Percentiles rank a stretch among this genome's conserved stretches.
Evolutionary conservation across 2,797 vertebrate species (phyloP).

Genomic region (Jordanella pulchra): DNA sequence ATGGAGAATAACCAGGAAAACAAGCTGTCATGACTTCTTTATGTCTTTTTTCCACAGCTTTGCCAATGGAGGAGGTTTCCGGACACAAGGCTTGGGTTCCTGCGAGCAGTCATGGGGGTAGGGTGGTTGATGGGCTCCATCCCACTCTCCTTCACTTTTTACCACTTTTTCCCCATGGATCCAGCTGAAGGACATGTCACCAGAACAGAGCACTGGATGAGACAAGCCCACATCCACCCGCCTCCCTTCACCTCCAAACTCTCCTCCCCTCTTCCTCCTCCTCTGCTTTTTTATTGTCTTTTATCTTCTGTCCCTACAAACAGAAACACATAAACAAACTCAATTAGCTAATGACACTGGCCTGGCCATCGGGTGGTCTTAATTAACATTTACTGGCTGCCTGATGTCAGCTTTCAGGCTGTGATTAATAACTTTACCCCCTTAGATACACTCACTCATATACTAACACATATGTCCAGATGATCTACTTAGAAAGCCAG

Average conservation of each 20-base stretch:
- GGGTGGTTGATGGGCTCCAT: conserved; percentile 30
- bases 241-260: conserved; percentile 23
- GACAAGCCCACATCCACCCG: conserved; percentile 59
- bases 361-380: conserved; percentile 78
- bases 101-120: conserved; percentile 22
- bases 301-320: conserved; percentile 65
- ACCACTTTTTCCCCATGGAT: conserved; percentile 51
- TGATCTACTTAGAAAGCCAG: too few relatives aligned
- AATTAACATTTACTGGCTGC: conserved; percentile 82
- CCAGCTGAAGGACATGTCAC: conserved; percentile 80
- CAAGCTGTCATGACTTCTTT: conserved; percentile 44
- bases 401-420: conserved; percentile 79
- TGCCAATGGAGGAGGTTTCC: conserved; percentile 64
- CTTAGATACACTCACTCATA: conserved; percentile 30
- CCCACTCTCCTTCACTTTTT: conserved; percentile 40
- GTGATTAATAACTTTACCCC: conserved; percentile 77
- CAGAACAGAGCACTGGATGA: conserved; percentile 69
- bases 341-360: conserved; percentile 84
- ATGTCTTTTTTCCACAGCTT: conserved; percentile 51
- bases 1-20: conserved; percentile 16
- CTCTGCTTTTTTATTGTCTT: conserved; percentile 23
- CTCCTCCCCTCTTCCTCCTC: conserved; percentile 24
- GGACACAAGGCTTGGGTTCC: conserved; percentile 57
- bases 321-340: conserved; percentile 82
- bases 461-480: conserved; percentile 16